Evolutionary conservation across 1,140 invertebrate species (phyloP), one percentile per base, ranked within the genome.

Genomic region (Drosophila sturtevanti): DNA sequence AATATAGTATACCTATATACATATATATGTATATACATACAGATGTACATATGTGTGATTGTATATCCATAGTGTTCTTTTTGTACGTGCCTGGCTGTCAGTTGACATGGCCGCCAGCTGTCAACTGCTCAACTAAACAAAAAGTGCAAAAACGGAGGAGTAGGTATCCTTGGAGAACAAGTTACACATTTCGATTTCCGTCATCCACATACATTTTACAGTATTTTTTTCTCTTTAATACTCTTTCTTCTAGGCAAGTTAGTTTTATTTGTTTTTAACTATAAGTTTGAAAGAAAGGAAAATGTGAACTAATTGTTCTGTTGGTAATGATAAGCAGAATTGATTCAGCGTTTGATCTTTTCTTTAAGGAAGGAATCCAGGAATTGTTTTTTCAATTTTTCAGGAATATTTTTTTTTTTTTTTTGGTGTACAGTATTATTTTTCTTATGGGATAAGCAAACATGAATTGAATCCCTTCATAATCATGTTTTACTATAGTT

Each of bases 161-260:
- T 21, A 21, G 16, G 41, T 21, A 18, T 48, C 41, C 41, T 22
- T 72, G 66, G 68, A 68, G 72, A 85, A 67, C 77, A 85, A 85
- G 81, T 84, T 85, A 84, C 80, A 84, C 80, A 84, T 84, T 84
- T 84, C 80, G 80, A 84, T 84, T 84, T 84, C 72, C 77, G 80
- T 80, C 38, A 52, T 24, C 31, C 65, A 72, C 70, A 38, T 34
- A 22, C 51, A 48, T 48, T 48, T 48, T 48, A 48, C 41, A 48
- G 16, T 21, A 18, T 48, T 21, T 21, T 48, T 48, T 21, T 21
- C 5, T 48, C 10, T 48, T 48, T 18, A n/a, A 48, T 48, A 48
- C 41, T 4, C 41, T 48, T 21, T 1, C 41, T 3, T n/a, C n/a
- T n/a, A n/a, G 9, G 4, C 0, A 9, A 16, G 41, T 6, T 44